Conservation (phyloP, 2,113 vertebrate species). For the Addax nasomaculatus region DNA sequence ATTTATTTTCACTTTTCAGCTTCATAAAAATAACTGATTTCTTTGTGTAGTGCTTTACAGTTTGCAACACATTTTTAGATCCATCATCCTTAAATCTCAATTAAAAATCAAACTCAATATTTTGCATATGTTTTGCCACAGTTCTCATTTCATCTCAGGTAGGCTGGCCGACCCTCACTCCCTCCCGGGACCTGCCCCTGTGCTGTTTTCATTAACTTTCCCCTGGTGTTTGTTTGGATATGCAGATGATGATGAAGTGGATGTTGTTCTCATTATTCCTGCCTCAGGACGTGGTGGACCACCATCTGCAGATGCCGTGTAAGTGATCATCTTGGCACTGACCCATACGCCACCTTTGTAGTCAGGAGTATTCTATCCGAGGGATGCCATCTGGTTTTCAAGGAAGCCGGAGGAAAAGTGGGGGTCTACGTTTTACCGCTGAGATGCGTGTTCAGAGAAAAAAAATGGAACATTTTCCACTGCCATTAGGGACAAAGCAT, state of each 20-base stretch:
- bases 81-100: constrained; percentile 36
- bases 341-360: constrained; percentile 75
- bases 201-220: constrained; percentile 73
- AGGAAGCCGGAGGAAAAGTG: constrained; percentile 25
- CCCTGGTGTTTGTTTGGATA: constrained; percentile 72
- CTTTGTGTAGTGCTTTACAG: not conserved
- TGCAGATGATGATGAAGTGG: constrained; percentile 75
- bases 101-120: constrained; percentile 51
- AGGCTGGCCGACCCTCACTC: not conserved
- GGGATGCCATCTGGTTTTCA: constrained; percentile 75
- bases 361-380: constrained; percentile 60
- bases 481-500: constrained; percentile 60
- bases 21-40: constrained; percentile 36
- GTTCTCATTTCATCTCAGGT: constrained; percentile 65
- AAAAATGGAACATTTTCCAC: constrained; percentile 44
- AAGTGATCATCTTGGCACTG: constrained; percentile 76
- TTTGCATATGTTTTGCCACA: constrained; percentile 57
- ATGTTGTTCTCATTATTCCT: constrained; percentile 73
- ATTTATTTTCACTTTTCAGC: not conserved
- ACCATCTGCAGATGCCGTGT: constrained; percentile 75
- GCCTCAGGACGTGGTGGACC: constrained; percentile 65
- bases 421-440: constrained; percentile 40
- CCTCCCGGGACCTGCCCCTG: constrained; percentile 38
- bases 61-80: not conserved
- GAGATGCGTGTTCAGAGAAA: constrained; percentile 52